These are phyloP conservation scores for Boulengeromyrus knoepffleri DNA, from an alignment of 2,113 vertebrate genomes.

Conservation along the genomic window DNA sequence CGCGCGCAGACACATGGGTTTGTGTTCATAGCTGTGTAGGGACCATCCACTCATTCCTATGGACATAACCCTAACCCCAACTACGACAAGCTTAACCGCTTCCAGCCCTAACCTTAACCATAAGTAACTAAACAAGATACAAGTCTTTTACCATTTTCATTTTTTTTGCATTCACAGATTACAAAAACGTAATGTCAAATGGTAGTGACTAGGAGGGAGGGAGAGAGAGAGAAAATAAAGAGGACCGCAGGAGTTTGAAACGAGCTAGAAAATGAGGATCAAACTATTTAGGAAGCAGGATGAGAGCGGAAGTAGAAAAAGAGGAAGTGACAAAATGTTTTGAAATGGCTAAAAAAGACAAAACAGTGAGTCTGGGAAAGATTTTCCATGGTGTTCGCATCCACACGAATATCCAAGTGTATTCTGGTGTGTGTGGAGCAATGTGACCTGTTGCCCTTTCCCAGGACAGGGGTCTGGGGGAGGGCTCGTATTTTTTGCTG, in stretches of 20 bases:
- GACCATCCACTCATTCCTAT: not conserved
- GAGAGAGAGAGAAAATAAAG: not conserved
- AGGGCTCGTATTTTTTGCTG: conserved; percentile 64
- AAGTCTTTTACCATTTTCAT: not conserved
- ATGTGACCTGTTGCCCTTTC: conserved; percentile 37
- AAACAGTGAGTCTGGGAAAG: conserved; percentile 50
- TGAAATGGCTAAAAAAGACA: conserved; percentile 48
- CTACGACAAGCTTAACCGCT: not conserved
- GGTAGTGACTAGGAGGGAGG: not conserved
- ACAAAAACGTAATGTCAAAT: not conserved
- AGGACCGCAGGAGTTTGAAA: not conserved
- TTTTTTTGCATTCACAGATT: not conserved
- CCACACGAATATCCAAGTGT: not conserved
- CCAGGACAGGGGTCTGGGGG: conserved; percentile 62
- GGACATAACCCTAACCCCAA: not conserved
- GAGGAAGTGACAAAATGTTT: conserved; percentile 15
- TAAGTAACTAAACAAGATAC: not conserved
- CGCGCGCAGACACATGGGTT: not conserved
- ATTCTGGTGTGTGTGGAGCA: conserved; percentile 18
- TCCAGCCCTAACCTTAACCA: not conserved
- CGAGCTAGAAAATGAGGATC: not conserved
- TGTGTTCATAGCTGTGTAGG: not conserved
- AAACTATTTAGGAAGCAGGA: not conserved
- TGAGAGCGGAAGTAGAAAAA: conserved; percentile 13
- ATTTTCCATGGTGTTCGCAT: conserved; percentile 29